These are phyloP conservation scores for Neocrepidodera transversa DNA, from an alignment of 2,888 invertebrate species.

Conservation along the genomic window DNA sequence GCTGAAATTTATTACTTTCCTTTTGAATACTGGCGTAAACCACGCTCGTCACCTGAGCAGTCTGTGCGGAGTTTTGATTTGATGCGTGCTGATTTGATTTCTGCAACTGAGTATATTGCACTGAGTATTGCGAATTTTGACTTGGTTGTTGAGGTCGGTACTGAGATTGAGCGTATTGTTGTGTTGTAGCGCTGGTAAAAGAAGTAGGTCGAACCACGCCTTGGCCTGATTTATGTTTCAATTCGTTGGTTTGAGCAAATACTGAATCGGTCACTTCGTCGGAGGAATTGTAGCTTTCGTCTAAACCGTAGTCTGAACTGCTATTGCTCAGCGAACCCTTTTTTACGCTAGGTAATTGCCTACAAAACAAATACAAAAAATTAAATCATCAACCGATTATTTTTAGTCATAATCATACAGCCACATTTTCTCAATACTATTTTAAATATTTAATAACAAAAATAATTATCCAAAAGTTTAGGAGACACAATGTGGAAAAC, in stretches of 20 bases:
- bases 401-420: too few relatives aligned
- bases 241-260: slow-evolving; percentile 53
- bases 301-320: slow-evolving; percentile 76
- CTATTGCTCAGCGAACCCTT: slow-evolving; percentile 66
- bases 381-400: too few relatives aligned
- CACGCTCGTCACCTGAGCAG: slow-evolving; percentile 36
- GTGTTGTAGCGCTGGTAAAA: slow-evolving; percentile 44
- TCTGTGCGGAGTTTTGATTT: slow-evolving; percentile 24
- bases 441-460: too few relatives aligned
- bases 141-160: slow-evolving; percentile 41
- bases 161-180: slow-evolving; percentile 39
- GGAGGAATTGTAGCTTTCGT: slow-evolving; percentile 73
- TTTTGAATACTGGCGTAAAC: slow-evolving; percentile 61
- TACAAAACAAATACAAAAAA: slow-evolving; percentile 45
- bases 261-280: slow-evolving; percentile 66
- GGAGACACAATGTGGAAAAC: too few relatives aligned
- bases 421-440: too few relatives aligned
- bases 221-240: slow-evolving; percentile 28
- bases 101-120: slow-evolving; percentile 54
- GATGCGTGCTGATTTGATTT: slow-evolving; percentile 42
- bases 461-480: too few relatives aligned
- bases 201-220: slow-evolving; percentile 43
- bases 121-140: slow-evolving; percentile 49
- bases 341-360: slow-evolving; percentile 70
- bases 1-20: slow-evolving; percentile 55